Evolutionary conservation across 2,797 vertebrate species (phyloP), one percentile per base, ranked within the genome.

Genomic region (Microctenopoma steveboyesi): DNA sequence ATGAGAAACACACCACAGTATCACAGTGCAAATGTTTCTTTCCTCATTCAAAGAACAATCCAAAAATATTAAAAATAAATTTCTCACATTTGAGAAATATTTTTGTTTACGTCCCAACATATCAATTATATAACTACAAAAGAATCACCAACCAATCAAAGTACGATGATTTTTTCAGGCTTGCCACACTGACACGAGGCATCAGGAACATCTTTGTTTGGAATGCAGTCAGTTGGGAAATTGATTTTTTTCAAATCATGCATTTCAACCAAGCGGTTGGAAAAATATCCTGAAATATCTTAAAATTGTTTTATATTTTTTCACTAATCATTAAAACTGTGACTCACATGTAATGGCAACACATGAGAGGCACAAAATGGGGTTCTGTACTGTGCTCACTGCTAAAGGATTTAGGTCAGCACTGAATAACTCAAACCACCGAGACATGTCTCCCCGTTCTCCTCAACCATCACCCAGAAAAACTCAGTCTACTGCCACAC

Each of bases 321-420:
- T 22, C 22, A 22, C 22, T 22, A 22, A 22, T 22, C 22, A 22
- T 22, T 22, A 2, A 22, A 22, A 22, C 22, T 22, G 22, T 22
- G 40, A 33, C 10, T 56, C 3, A 0, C 25, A 33, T 51, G 22
- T 5, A 37, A 64, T 75, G 67, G 69, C 65, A 81, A 79, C 77
- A 86, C 62, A 86, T 84, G 85, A 84, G 39, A 22, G 6, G 28
- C 37, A 49, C 45, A 48, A 35, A 18, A 3, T n/a, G 56, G 22
- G n/a, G 47, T 57, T 94, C 86, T 93, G 95, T 94, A 92, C 94
- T 94, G 93, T 49, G 94, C 66, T 51, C 71, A 45, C 64, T 76
- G 75, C 68, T 85, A 40, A 85, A 85, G 52, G 90, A 90, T 89
- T 88, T 85, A 61, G 76, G 18, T 82, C 93, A 86, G 40, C 69